Conservation (phyloP, 2,888 invertebrate genomes). For the Melolontha melolontha region DNA sequence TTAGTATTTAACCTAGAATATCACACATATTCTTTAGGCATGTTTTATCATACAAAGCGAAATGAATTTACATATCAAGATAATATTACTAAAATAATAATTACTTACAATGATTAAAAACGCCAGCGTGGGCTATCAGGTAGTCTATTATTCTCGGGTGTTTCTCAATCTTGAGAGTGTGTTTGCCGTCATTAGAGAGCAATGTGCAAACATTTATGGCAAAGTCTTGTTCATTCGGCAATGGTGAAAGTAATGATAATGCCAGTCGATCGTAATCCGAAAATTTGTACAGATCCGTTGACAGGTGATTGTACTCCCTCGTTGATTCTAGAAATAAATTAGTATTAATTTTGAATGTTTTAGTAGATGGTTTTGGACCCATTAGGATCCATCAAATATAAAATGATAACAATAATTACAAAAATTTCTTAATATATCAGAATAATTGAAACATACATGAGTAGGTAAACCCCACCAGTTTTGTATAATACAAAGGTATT, state of each 20-base stretch:
- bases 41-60: too few relatives aligned
- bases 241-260: slow-evolving; percentile 92
- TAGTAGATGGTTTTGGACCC: slow-evolving; percentile 26
- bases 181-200: slow-evolving; percentile 93
- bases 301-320: slow-evolving; percentile 75
- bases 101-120: slow-evolving; percentile 87
- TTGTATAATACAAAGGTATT: too few relatives aligned
- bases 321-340: slow-evolving; percentile 68
- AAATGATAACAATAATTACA: too few relatives aligned
- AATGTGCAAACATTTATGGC: slow-evolving; percentile 97
- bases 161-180: slow-evolving; percentile 85
- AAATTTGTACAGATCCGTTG: slow-evolving; percentile 74
- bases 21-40: too few relatives aligned
- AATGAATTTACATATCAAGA: too few relatives aligned
- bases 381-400: too few relatives aligned
- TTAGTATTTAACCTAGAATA: too few relatives aligned
- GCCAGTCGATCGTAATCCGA: slow-evolving; percentile 89
- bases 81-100: not conserved
- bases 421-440: too few relatives aligned
- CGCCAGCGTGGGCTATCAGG: slow-evolving; percentile 92
- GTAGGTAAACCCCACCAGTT: too few relatives aligned
- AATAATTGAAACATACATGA: too few relatives aligned
- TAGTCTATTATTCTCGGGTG: slow-evolving; percentile 90
- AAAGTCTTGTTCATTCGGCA: slow-evolving; percentile 99
- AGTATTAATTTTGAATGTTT: not conserved